phyloP scores from a whole-genome alignment of 1,140 invertebrate genomes.

The Hesperophylax magnus region DNA sequence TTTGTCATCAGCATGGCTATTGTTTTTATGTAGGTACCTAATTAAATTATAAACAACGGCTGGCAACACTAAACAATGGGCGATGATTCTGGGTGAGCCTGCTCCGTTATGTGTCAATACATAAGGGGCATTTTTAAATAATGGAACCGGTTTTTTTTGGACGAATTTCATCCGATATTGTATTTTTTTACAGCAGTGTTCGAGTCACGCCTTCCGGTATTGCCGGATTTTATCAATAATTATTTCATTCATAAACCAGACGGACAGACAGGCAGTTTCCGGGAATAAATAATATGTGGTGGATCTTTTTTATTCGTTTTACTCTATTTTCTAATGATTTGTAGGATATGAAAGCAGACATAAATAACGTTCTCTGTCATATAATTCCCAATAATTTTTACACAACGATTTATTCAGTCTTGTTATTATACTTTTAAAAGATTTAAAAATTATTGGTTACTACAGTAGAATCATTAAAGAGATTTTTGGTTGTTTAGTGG shows the following conservation, averaged over 20 bases:
- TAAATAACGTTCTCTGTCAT: too few species aligned
- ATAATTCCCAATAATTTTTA: too few species aligned
- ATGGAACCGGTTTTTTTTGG: constrained; percentile 21
- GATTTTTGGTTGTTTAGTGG: too few species aligned
- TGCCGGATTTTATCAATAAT: neutral
- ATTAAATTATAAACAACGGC: constrained; percentile 23
- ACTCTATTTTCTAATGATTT: neutral
- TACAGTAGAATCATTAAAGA: too few species aligned
- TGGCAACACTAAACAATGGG: neutral
- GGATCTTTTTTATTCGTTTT: neutral
- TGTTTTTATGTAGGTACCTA: constrained; percentile 15
- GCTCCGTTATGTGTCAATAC: constrained; percentile 33
- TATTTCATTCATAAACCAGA: neutral
- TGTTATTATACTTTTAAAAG: too few species aligned
- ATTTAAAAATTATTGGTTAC: too few species aligned
- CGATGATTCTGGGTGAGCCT: neutral
- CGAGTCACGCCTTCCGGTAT: constrained; percentile 20
- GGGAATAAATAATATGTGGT: neutral
- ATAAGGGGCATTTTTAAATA: neutral
- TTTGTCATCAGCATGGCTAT: constrained; percentile 12
- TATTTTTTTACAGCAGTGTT: constrained; percentile 3
- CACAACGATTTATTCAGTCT: too few species aligned
- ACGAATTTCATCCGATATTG: constrained; percentile 16
- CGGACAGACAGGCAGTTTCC: neutral
- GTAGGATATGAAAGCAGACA: neutral